Conservation (phyloP, 1,140 invertebrate genomes). For the Orchesella cincta region DNA sequence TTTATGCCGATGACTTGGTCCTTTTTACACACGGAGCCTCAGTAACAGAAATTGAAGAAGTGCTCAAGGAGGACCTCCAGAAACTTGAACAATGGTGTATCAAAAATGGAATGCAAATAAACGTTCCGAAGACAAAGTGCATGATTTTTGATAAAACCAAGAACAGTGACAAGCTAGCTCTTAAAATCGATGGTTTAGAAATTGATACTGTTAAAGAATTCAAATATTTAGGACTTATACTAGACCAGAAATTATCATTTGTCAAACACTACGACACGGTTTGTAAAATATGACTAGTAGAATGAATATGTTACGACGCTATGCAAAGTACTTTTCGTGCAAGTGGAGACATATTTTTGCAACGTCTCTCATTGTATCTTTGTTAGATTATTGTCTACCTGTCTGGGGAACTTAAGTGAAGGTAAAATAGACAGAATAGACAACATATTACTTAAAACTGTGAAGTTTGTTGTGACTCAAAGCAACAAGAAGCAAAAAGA, state of each 20-base stretch:
- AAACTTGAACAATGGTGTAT: not conserved
- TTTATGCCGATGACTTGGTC: not conserved
- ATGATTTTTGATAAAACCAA: not conserved
- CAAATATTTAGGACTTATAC: not conserved
- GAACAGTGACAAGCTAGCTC: not conserved
- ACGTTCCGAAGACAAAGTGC: not conserved
- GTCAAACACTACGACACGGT: not conserved
- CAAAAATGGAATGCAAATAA: not conserved
- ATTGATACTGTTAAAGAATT: not conserved
- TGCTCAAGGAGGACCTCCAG: not conserved
- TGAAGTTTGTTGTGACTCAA: not conserved
- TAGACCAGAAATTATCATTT: not conserved
- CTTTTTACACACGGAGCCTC: not conserved
- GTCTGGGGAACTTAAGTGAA: not conserved
- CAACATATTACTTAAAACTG: not conserved
- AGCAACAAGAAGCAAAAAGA: not conserved
- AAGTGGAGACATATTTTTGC: constrained; percentile 6
- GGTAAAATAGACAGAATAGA: not conserved
- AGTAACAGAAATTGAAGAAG: not conserved
- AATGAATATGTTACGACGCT: not conserved
- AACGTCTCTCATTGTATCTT: not conserved
- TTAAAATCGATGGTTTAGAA: not conserved
- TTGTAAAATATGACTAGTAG: not conserved
- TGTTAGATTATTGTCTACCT: not conserved
- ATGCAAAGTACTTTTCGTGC: not conserved